Evolutionary conservation across 2,797 vertebrate species (phyloP), one percentile per base, ranked within the genome.

Genomic region (Furcifer pardalis): DNA sequence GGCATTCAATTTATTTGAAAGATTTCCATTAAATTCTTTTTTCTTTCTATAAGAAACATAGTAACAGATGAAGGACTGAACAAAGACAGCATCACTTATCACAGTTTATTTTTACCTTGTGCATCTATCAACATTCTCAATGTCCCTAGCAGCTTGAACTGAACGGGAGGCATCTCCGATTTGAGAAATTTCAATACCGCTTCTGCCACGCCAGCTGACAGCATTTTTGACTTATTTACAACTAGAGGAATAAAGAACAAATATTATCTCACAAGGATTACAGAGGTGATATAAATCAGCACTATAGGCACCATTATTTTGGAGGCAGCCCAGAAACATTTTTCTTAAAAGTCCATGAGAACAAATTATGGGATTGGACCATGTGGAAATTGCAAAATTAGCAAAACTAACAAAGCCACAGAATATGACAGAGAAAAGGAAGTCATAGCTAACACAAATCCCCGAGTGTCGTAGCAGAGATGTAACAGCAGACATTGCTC

Each of bases 171-270:
- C 98, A 99, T 99, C 96, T 99, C 98, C 0, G 98, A 99, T 90
- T 96, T 98, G 87, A 99, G 95, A 87, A 99, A 99, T 95, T 98
- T 99, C 95, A 99, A 92, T 86, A 99, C 98, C 83, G 98, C 96
- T 32, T 98, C 97, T 35, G 98, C 97, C 82, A 99, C 98, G 0
- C 98, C 98, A 44, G 98, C 97, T 25, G 97, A 97, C 84, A 99
- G 96, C 98, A 99, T 99, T 96, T 99, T 99, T 77, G 98, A 97
- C 92, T 99, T 99, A 96, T 99, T 99, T 86, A 98, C 97, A 95
- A 99, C 98, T 99, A 93, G 17, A 81, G 74, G 89, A 87, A 93
- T 89, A 93, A 94, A 95, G 83, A 94, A 93, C 65, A 94, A 81
- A 75, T 69, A 83, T 81, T 69, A 91, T 80, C 62, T 90, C 83